Conservation (phyloP, 2,113 vertebrate genomes). For the Phocoena phocoena region DNA sequence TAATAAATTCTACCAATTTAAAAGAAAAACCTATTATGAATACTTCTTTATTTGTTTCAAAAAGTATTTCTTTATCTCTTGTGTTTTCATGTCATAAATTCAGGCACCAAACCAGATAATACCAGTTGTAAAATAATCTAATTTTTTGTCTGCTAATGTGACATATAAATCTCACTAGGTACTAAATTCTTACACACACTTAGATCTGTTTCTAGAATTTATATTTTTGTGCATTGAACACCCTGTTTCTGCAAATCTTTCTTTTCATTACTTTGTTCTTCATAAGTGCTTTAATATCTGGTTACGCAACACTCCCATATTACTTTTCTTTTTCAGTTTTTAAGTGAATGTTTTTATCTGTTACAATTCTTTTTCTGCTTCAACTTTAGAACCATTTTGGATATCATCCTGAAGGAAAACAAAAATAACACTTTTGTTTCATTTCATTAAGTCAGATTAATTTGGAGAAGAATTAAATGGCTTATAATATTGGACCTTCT, state of each 20-base stretch:
- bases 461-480: background rate
- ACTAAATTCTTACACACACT: background rate
- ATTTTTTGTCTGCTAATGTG: background rate
- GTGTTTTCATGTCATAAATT: background rate
- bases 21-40: background rate
- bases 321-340: background rate
- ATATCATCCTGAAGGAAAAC: background rate
- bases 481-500: background rate
- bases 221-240: background rate
- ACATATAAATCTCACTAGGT: background rate
- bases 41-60: background rate
- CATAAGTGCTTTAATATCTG: background rate
- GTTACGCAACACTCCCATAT: background rate
- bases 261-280: background rate
- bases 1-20: background rate
- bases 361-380: background rate
- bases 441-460: background rate
- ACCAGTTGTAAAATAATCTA: background rate
- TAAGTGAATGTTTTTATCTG: background rate
- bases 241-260: background rate
- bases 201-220: background rate
- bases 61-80: background rate
- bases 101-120: background rate
- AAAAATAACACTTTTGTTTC: background rate
- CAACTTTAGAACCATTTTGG: background rate